Evolutionary conservation across 2,888 invertebrate genomes (phyloP).

Genomic region (Drosophila anomalipes): DNA sequence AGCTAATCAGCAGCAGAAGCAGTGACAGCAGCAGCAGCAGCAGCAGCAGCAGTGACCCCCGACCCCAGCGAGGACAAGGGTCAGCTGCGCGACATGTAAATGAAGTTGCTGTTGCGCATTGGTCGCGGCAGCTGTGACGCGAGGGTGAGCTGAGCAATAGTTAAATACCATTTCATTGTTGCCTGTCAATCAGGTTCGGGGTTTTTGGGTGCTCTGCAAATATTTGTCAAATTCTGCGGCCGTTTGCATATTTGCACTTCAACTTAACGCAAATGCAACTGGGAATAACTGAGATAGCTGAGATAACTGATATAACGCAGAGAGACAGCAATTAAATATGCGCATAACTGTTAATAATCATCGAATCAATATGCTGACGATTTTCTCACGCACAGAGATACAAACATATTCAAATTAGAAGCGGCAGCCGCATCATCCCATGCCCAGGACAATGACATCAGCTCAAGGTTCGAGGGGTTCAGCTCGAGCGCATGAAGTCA

Average conservation of each 20-base stretch:
- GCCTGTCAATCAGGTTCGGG: constrained; percentile 61
- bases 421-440: constrained; percentile 37
- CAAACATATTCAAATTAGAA: constrained; percentile 61
- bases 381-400: constrained; percentile 71
- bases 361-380: constrained; percentile 79
- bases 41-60: constrained; percentile 32
- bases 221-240: constrained; percentile 65
- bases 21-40: constrained; percentile 55
- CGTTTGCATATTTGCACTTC: constrained; percentile 67
- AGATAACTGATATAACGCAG: constrained; percentile 8
- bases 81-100: constrained; percentile 64
- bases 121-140: constrained; percentile 30
- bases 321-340: constrained; percentile 71
- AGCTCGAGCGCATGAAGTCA: constrained; percentile 74
- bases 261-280: constrained; percentile 64
- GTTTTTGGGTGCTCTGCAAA: constrained; percentile 63
- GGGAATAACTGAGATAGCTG: constrained; percentile 2
- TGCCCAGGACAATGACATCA: constrained; percentile 55
- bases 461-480: constrained; percentile 47
- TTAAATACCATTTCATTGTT: constrained; percentile 13
- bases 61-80: constrained; percentile 42
- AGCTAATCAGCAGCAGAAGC: constrained; percentile 77
- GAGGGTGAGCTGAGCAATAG: not conserved
- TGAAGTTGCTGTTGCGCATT: constrained; percentile 35
- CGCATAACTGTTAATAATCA: constrained; percentile 79